Evolutionary conservation across 2,888 invertebrate genomes (phyloP), one percentile per base, ranked within the genome.

Genomic region (Ichneumon xanthorius): DNA sequence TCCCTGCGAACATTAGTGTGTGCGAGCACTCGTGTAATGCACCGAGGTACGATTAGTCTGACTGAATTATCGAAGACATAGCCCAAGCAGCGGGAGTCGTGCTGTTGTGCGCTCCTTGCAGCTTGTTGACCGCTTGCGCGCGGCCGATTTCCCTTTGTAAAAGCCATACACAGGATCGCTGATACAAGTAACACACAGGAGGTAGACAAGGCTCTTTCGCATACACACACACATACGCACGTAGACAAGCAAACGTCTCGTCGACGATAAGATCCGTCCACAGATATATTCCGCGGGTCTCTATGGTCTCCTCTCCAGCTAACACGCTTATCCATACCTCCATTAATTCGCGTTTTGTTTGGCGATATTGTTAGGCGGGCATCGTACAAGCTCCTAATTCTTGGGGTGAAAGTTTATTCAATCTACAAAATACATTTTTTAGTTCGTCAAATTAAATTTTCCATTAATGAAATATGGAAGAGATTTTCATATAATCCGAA

Each of bases 61-160:
- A 89, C 86, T 81, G 87, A 86, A 89, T 89, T 88, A 87, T 90
- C 89, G 89, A 87, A 76, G 61, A 76, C 70, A 76, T 63, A 55
- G 65, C 87, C 80, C 67, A 37, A 76, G 80, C 81, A 75, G 81
- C 82, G 82, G 45, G 75, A 83, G 83, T 77, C 86, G 76, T 78
- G 84, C 84, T 80, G 71, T 77, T 79, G 81, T 75, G 68, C 70
- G 63, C 75, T 40, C 50, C 75, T 75, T 40, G 79, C 80, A 33
- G 33, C 63, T 63, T 63, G 63, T 63, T 83, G 58, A 84, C 82
- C 84, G 48, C 84, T 83, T 65, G 73, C 77, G 84, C 79, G 84
- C 79, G 89, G 86, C 87, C 87, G 86, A 85, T 82, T 88, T 86
- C 85, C 84, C 85, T 85, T 86, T 84, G 87, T 86, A 70, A 82